A percentile compares a stretch with the other conserved stretches of the same genome.
phyloP scores from a whole-genome alignment of 2,888 invertebrate genomes.

The Campopleginae sp. region DNA sequence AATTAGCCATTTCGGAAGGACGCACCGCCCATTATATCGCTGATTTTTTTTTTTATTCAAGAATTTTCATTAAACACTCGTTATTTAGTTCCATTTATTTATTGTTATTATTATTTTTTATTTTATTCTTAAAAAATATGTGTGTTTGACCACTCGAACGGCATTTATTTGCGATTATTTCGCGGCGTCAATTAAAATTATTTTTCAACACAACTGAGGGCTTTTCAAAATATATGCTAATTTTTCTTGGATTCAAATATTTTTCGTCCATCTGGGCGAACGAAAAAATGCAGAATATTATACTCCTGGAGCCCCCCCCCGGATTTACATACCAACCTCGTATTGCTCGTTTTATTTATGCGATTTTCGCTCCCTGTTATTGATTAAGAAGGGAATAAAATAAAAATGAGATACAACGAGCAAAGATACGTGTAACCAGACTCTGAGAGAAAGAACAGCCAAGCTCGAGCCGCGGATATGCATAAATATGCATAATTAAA shows the following conservation, averaged over 20 bases:
- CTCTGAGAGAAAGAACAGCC: neutral
- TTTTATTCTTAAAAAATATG: neutral
- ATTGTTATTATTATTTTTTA: neutral
- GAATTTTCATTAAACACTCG: neutral
- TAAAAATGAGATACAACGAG: constrained; percentile 32
- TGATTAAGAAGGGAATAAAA: constrained; percentile 11
- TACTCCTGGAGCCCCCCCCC: too few relatives aligned
- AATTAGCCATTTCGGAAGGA: neutral
- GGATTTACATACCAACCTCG: constrained; percentile 29
- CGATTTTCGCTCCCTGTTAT: constrained; percentile 35
- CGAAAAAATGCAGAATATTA: neutral
- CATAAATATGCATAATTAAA: constrained; percentile 54
- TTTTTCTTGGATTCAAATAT: neutral
- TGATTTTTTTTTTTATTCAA: neutral
- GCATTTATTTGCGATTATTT: neutral
- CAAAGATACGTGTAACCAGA: neutral
- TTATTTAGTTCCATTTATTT: neutral
- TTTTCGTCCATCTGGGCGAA: neutral
- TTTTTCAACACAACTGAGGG: neutral
- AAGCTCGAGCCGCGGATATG: constrained; percentile 12
- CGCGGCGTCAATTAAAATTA: neutral
- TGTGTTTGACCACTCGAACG: neutral
- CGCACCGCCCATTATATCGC: neutral
- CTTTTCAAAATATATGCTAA: neutral
- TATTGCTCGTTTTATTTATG: constrained; percentile 18